These are phyloP conservation scores for Chrysoperla carnea DNA, from an alignment of 1,140 invertebrate species.

Conservation along the genomic window DNA sequence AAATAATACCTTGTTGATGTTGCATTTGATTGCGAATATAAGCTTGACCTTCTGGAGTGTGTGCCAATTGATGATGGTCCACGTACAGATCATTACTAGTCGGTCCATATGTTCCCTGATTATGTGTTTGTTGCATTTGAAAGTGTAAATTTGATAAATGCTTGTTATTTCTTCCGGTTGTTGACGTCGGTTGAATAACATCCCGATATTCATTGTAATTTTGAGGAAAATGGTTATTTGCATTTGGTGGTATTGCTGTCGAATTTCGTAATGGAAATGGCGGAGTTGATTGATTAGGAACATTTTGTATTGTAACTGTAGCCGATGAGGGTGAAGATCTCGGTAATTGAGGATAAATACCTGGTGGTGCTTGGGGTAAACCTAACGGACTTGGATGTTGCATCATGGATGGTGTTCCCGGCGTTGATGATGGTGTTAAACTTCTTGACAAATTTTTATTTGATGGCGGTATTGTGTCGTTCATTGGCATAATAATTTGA, in stretches of 20 bases:
- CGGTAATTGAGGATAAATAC: constrained; percentile 33
- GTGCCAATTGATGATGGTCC: constrained; percentile 16
- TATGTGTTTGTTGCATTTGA: too few species aligned
- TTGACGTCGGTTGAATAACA: constrained; percentile 11
- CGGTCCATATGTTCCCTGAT: too few species aligned
- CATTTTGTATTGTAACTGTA: constrained; percentile 33
- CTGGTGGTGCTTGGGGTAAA: constrained; percentile 13
- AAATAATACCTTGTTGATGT: constrained; percentile 1
- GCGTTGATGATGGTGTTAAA: constrained; percentile 43
- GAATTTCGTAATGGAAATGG: constrained; percentile 32
- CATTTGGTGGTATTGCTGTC: constrained; percentile 5
- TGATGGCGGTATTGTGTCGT: constrained; percentile 24
- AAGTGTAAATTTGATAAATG: too few species aligned
- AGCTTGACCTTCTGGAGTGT: constrained; percentile 22
- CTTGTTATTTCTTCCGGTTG: constrained; percentile 25
- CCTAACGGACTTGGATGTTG: constrained; percentile 30
- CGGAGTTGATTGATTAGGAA: constrained; percentile 29
- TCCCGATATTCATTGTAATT: constrained; percentile 19
- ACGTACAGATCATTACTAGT: neutral
- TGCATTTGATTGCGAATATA: constrained; percentile 5
- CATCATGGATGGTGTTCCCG: constrained; percentile 37
- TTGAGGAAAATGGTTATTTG: neutral
- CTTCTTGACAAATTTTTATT: constrained; percentile 36
- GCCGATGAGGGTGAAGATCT: constrained; percentile 39
- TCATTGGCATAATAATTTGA: constrained; percentile 22